Percentiles rank a stretch among this genome's conserved stretches.
Evolutionary conservation across 2,888 invertebrate genomes (phyloP).

Genomic region (Portevinia maculata): DNA sequence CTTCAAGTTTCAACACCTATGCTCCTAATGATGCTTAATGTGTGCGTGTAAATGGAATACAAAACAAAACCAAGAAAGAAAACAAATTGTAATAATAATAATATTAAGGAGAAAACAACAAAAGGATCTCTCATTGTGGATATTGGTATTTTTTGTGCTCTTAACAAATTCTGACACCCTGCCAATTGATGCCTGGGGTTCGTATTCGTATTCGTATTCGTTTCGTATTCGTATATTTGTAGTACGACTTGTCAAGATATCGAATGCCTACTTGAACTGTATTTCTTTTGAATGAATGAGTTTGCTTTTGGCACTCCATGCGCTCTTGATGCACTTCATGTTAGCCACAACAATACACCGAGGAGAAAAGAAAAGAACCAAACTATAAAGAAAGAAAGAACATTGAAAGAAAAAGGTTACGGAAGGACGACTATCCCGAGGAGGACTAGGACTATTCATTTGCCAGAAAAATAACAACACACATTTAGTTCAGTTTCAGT

Average conservation of each 20-base stretch:
- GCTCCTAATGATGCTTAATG: constrained; percentile 51
- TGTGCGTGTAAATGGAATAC: not conserved
- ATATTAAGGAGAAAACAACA: constrained; percentile 48
- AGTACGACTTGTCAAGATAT: constrained; percentile 15
- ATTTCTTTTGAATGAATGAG: constrained; percentile 44
- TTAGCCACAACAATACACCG: constrained; percentile 48
- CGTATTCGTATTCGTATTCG: not conserved
- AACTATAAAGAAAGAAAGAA: not conserved
- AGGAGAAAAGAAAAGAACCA: not conserved
- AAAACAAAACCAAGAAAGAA: constrained; percentile 39
- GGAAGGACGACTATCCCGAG: constrained; percentile 4
- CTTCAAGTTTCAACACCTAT: constrained; percentile 24
- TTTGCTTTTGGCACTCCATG: constrained; percentile 49
- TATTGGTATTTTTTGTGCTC: constrained; percentile 9
- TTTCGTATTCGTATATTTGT: too few species aligned
- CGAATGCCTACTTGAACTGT: constrained; percentile 56
- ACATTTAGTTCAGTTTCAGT: constrained; percentile 7
- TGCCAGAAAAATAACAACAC: constrained; percentile 1
- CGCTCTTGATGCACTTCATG: constrained; percentile 43
- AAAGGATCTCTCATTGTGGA: constrained; percentile 45
- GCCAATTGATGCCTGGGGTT: constrained; percentile 14
- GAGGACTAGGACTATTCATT: constrained; percentile 10
- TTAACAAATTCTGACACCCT: constrained; percentile 36
- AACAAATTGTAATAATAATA: constrained; percentile 57
- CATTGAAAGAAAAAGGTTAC: not conserved